phyloP scores from a whole-genome alignment of 1,140 invertebrate genomes.

The Asobara japonica region DNA sequence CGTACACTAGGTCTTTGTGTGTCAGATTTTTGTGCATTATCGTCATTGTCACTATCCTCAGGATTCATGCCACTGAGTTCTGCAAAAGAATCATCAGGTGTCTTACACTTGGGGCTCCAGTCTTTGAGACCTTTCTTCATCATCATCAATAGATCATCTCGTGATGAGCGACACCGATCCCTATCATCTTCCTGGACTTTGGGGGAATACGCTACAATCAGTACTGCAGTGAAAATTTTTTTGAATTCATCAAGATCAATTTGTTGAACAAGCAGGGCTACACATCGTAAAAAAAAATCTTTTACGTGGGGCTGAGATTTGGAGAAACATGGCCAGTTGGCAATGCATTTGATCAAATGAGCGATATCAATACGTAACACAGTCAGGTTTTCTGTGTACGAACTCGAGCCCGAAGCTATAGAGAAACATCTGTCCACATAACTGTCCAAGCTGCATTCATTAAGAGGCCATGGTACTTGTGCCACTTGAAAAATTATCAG shows the following conservation, averaged over 20 bases:
- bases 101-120: background rate
- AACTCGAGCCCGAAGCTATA: background rate
- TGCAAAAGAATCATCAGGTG: background rate
- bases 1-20: background rate
- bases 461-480: no score
- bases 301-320: slow-evolving; percentile 16
- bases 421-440: slow-evolving; percentile 26
- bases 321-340: slow-evolving; percentile 34
- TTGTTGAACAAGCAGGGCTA: slow-evolving; percentile 22
- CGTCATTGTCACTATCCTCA: background rate
- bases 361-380: slow-evolving; percentile 37
- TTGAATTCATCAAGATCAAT: slow-evolving; percentile 29
- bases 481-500: no score
- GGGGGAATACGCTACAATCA: slow-evolving; percentile 24
- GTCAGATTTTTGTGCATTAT: no score
- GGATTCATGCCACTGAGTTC: background rate
- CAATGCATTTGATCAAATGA: slow-evolving; percentile 34
- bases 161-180: background rate
- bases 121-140: background rate
- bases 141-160: background rate
- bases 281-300: slow-evolving; percentile 37
- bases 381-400: background rate
- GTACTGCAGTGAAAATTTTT: slow-evolving; percentile 14
- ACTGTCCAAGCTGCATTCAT: background rate
- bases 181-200: slow-evolving; percentile 19